Evolutionary conservation across 2,113 vertebrate species (phyloP), one percentile per base, ranked within the genome.

Genomic region (Macquaria australasica): DNA sequence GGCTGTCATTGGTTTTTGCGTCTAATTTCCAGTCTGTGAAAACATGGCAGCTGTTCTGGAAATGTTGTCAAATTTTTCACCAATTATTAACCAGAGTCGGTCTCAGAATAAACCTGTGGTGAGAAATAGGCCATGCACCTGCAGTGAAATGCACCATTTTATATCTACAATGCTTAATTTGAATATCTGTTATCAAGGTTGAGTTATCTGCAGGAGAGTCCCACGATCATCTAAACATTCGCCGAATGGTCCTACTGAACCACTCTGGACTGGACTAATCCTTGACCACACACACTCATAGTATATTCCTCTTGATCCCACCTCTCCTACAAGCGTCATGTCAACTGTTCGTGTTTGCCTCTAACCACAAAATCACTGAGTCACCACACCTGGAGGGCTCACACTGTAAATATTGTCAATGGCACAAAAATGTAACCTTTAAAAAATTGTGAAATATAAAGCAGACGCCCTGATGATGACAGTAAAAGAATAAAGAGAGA

Each of bases 31-130:
- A 39, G 58, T 72, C 53, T 53, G 20, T 20, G 60, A 37, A 76
- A 71, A 72, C 23, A 34, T 58, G 31, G 45, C 58, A 51, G 56
- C 58, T 86, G 67, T 53, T 77, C 59, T 56, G 58, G 58, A 77
- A 77, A 51, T 67, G 76, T 31, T 72, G 58, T 58, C n/a, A 58
- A 8, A 16, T 60, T 25, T 59, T 39, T 72, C 25, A 60, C 2
- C 9, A 28, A 70, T 70, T 34, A 34, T 55, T 69, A 60, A 70
- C 45, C 55, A 53, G 23, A 58, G 4, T 56, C 77, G 28, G 8
- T 39, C 12, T 56, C 18, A 18, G 77, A 62, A 62, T 45, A 55
- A 62, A 73, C 56, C 37, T 51, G 58, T 21, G 62, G 37, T 48
- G 51, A 59, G 48, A 70, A 70, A 55, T 11, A 6, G 28, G 50